Conservation (phyloP, 2,888 invertebrate species). For the Amphipyra berbera region DNA sequence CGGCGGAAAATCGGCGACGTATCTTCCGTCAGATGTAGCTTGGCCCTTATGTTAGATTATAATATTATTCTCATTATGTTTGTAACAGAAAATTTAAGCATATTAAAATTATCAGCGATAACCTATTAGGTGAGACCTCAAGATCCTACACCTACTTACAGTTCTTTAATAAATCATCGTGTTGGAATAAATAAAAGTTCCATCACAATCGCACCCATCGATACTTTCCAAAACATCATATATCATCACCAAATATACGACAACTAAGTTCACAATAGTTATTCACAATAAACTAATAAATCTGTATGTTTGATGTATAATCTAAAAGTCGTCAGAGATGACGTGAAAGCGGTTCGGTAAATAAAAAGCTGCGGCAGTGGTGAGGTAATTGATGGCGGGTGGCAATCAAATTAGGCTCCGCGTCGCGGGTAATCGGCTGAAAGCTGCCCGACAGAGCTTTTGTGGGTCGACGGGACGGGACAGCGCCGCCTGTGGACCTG, state of each 20-base stretch:
- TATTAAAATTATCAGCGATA: too few relatives aligned
- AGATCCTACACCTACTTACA: too few relatives aligned
- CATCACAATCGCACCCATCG: too few relatives aligned
- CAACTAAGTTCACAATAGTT: constrained; percentile 74
- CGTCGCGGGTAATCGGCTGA: constrained; percentile 87
- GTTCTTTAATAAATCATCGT: too few relatives aligned
- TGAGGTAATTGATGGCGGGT: constrained; percentile 85
- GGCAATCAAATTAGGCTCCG: constrained; percentile 88
- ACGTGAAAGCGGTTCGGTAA: constrained; percentile 74
- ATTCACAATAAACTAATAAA: constrained; percentile 67
- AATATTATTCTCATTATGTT: neutral
- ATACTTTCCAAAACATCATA: too few relatives aligned
- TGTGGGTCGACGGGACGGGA: constrained; percentile 72
- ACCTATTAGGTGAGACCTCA: too few relatives aligned
- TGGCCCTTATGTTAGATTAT: too few relatives aligned
- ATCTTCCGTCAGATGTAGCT: too few relatives aligned
- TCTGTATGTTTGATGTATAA: constrained; percentile 73
- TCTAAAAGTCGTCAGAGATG: constrained; percentile 68
- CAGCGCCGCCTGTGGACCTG: constrained; percentile 50
- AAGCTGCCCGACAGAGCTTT: constrained; percentile 85
- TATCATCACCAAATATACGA: constrained; percentile 23
- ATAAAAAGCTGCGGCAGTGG: constrained; percentile 82
- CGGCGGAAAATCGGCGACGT: too few relatives aligned
- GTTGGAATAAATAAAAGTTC: too few relatives aligned
- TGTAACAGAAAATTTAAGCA: neutral